Base-by-base conservation (phyloP, 37 sponge, comb jelly and placozoan genomes). In the Chondrosia reniformis region DNA sequence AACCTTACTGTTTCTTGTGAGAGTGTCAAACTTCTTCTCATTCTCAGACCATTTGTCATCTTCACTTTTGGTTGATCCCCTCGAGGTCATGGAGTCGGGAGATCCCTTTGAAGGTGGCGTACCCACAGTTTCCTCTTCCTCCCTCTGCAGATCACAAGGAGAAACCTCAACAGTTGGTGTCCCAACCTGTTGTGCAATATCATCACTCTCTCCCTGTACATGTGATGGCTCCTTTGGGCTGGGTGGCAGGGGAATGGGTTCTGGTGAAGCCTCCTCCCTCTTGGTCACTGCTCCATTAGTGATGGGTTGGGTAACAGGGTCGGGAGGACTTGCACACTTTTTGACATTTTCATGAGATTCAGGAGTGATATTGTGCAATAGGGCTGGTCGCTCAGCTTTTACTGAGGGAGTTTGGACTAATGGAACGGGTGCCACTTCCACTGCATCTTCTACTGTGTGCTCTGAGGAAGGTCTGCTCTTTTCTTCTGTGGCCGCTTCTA, bases 21-120 rank as follows among this genome's bases (percentile, higher is more conserved):
- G 41, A 40, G 72, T 69, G 72, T 69, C 72, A 40, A 69, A 69
- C 41, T 69, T 69, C 72, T 69, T 69, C 43, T 69, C 72, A 6
- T 69, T 69, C 72, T 69, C 72, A 1, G 24, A 19, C 42, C 72
- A 6, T 25, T 40, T 34, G 4, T 69, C 72, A 4, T 69, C 72
- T 24, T 69, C 72, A 6, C 72, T 40, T 19, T 44, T 19, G 25
- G 43, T 43, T 22, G 72, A 69, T 3, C 42, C 72, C 4, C n/a
- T 41, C n/a, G 72, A 69, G 31, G 66, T 34, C 41, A 69, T 19
- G 21, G 72, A 69, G 2, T 15, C 42, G 17, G 72, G 72, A 0
- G 72, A 69, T 2, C 72, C 72, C 24, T 44, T 69, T 19, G 25
- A 40, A 19, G 25, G 19, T 19, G 34, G 6, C 41, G 7, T 10